phyloP scores from a whole-genome alignment of 2,888 invertebrate species.

The Neoitamus cyanurus region DNA sequence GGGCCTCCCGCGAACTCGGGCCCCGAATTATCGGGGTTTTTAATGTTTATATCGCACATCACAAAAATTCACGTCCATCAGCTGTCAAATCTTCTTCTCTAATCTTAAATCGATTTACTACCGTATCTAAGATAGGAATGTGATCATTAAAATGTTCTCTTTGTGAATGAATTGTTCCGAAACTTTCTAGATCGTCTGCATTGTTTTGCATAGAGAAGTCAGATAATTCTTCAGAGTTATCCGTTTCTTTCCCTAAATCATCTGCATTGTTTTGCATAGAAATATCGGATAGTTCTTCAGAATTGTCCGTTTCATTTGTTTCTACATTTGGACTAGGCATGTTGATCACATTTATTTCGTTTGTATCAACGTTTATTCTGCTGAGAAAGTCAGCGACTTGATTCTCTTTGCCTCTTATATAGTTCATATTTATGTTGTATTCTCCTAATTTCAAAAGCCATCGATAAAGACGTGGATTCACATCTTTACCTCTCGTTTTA shows the following conservation, averaged over 20 bases:
- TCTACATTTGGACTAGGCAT: neutral
- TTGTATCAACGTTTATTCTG: neutral
- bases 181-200: neutral
- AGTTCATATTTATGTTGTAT: slow-evolving; percentile 48
- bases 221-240: neutral
- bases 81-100: no score
- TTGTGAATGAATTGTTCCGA: slow-evolving; percentile 12
- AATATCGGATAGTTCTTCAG: neutral
- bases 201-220: neutral
- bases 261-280: neutral
- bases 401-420: slow-evolving; percentile 53
- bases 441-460: slow-evolving; percentile 44
- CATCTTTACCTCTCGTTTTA: neutral
- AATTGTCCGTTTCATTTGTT: neutral
- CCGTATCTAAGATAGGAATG: neutral
- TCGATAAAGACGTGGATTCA: slow-evolving; percentile 46
- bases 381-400: slow-evolving; percentile 48
- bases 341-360: neutral
- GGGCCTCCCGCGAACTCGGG: no score
- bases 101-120: slow-evolving; percentile 14
- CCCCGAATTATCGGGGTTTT: no score
- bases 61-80: no score
- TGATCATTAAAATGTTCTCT: neutral
- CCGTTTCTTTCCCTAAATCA: neutral
- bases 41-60: no score